These are phyloP conservation scores for Caretta caretta DNA, from an alignment of 2,113 vertebrate genomes.

Conservation along the genomic window DNA sequence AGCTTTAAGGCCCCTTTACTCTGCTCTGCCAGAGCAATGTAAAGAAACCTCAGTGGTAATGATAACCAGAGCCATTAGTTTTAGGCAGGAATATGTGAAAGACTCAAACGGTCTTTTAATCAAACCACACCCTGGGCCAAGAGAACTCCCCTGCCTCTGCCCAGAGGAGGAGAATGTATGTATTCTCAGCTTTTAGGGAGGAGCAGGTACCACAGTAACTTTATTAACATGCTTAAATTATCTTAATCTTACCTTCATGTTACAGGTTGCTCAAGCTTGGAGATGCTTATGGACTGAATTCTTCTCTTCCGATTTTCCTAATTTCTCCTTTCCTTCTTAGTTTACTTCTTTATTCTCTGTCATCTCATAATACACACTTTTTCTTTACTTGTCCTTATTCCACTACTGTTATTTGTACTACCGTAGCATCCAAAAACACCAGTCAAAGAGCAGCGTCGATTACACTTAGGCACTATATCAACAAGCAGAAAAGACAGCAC, in stretches of 20 bases:
- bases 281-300: background rate
- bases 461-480: background rate
- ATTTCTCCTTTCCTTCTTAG: background rate
- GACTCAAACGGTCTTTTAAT: constrained; percentile 39
- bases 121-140: background rate
- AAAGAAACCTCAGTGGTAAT: background rate
- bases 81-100: background rate
- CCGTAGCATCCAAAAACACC: background rate
- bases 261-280: background rate
- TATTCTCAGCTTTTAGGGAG: constrained; percentile 9
- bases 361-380: background rate
- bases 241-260: background rate
- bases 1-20: background rate
- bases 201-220: background rate
- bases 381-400: background rate
- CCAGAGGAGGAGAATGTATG: background rate
- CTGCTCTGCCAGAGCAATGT: background rate
- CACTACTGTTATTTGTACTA: background rate
- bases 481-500: background rate
- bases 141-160: background rate
- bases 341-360: background rate
- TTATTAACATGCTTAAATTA: background rate
- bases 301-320: background rate
- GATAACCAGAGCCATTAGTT: background rate
- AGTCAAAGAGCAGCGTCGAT: background rate